Conservation (phyloP, 2,797 vertebrate species). For the Mus minutoides region DNA sequence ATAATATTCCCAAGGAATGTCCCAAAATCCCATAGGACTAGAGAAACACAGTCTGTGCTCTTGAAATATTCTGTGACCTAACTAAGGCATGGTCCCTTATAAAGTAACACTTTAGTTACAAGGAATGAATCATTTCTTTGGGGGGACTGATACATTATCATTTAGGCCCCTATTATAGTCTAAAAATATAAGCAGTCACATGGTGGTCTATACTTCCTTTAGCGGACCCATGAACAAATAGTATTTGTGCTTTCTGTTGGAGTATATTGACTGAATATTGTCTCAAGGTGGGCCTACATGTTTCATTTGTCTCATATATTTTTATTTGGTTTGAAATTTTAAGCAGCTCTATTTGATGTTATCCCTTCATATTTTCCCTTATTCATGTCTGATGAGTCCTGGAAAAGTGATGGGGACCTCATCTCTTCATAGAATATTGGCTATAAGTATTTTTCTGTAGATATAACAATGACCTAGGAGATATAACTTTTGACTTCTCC, state of each 20-base stretch:
- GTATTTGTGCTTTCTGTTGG: neutral
- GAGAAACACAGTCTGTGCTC: neutral
- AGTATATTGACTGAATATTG: neutral
- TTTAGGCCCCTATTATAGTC: neutral
- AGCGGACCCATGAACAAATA: neutral
- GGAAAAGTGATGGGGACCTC: neutral
- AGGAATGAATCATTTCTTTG: neutral
- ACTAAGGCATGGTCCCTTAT: neutral
- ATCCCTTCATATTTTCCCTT: neutral
- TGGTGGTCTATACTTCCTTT: neutral
- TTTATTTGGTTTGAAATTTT: slow-evolving; percentile 54
- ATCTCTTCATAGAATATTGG: neutral
- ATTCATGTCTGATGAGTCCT: neutral
- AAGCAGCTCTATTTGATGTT: slow-evolving; percentile 20
- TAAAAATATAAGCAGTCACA: slow-evolving; percentile 4
- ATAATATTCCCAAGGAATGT: neutral
- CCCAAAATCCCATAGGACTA: neutral
- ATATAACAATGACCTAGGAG: neutral
- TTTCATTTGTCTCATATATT: neutral
- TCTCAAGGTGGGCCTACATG: neutral
- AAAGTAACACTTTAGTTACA: neutral
- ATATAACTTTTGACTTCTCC: neutral
- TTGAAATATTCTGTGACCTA: slow-evolving; percentile 22
- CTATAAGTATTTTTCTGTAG: neutral
- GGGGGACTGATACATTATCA: neutral